Evolutionary conservation across 2,888 invertebrate species (phyloP).

Genomic region (Formica aserva): DNA sequence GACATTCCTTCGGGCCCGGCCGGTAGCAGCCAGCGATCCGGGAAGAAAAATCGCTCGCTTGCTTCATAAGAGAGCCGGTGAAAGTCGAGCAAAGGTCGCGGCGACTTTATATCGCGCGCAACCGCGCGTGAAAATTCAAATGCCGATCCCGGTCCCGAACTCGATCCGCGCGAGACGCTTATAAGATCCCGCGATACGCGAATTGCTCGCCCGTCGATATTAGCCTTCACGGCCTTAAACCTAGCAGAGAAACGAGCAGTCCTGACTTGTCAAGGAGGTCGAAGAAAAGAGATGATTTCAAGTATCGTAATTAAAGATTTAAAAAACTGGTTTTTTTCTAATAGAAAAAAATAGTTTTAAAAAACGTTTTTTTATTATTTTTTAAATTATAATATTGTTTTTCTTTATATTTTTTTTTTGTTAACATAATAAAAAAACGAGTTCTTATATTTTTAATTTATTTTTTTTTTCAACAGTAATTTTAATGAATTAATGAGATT

Average conservation of each 20-base stretch:
- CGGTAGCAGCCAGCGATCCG: constrained; percentile 25
- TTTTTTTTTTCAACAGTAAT: too few species aligned
- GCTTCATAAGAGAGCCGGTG: constrained; percentile 34
- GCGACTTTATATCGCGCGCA: neutral
- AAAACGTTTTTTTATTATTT: too few species aligned
- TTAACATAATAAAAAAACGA: too few species aligned
- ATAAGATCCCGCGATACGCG: constrained; percentile 27
- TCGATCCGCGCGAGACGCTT: constrained; percentile 23
- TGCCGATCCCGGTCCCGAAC: constrained; percentile 23
- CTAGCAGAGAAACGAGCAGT: neutral
- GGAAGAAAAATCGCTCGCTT: constrained; percentile 31
- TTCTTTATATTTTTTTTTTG: too few species aligned
- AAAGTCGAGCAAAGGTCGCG: constrained; percentile 52
- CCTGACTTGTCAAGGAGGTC: neutral
- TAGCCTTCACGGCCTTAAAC: constrained; percentile 34
- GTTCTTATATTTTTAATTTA: too few species aligned
- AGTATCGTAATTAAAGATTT: too few species aligned
- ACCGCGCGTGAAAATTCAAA: constrained; percentile 38
- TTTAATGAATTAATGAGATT: too few species aligned
- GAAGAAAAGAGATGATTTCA: neutral
- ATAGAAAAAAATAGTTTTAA: too few species aligned
- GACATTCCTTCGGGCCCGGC: constrained; percentile 57
- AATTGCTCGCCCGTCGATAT: neutral
- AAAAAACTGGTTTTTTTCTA: too few species aligned
- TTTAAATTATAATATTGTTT: too few species aligned